Evolutionary conservation across 2,113 vertebrate genomes (phyloP).

Genomic region (Petaurus breviceps): DNA sequence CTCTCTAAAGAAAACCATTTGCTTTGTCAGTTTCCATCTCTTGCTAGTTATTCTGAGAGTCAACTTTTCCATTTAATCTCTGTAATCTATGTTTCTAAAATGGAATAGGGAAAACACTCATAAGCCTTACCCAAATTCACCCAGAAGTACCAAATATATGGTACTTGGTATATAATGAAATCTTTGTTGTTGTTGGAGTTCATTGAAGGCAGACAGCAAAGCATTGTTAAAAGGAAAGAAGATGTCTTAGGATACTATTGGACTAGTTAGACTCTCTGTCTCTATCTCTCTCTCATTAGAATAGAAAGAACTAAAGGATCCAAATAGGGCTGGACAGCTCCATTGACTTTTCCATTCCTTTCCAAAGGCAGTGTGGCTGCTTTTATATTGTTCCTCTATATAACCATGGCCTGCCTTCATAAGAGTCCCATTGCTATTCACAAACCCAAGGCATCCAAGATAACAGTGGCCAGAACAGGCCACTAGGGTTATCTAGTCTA

Average conservation of each 20-base stretch:
- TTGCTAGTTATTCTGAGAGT: constrained; percentile 28
- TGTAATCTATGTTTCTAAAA: constrained; percentile 13
- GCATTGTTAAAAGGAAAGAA: constrained; percentile 27
- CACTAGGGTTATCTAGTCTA: neutral
- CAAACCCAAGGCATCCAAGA: constrained; percentile 13
- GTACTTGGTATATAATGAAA: neutral
- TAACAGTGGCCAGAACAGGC: neutral
- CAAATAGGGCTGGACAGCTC: constrained; percentile 3
- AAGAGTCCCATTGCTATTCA: neutral
- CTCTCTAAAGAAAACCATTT: neutral
- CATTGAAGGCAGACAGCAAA: constrained; percentile 3
- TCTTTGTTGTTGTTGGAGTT: neutral
- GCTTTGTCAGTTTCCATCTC: neutral
- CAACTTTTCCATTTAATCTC: neutral
- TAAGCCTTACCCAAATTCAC: neutral
- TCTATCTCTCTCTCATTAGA: neutral
- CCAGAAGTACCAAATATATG: neutral
- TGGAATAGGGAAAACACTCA: neutral
- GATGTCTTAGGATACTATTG: neutral
- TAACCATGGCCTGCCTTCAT: neutral
- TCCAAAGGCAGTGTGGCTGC: neutral
- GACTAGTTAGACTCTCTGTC: neutral
- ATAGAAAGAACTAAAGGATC: neutral
- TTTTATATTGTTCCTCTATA: neutral
- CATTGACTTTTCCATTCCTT: neutral